Evolutionary conservation across 1,140 invertebrate genomes (phyloP).

Genomic region (Macrocentrus cingulum): DNA sequence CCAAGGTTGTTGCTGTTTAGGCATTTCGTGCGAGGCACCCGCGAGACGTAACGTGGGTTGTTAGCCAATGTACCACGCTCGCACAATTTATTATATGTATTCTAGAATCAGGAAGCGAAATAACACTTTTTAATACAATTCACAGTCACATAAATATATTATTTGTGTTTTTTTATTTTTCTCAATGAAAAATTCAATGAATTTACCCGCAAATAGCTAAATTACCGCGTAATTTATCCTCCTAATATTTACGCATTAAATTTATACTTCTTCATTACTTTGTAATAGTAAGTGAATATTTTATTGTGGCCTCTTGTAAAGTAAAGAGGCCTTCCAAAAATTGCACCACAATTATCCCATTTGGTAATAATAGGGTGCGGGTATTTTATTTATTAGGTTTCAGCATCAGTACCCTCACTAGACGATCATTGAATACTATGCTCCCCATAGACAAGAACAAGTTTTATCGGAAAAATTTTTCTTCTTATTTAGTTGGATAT

Average conservation of each 20-base stretch:
- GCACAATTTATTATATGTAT: slow-evolving; percentile 24
- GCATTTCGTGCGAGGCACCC: slow-evolving; percentile 34
- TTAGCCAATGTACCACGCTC: slow-evolving; percentile 32
- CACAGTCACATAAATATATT: no score
- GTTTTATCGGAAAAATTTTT: neutral
- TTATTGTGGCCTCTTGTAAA: slow-evolving; percentile 58
- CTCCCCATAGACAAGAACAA: slow-evolving; percentile 69
- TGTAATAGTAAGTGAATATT: no score
- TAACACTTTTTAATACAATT: no score
- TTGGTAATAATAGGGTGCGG: slow-evolving; percentile 59
- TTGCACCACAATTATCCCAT: slow-evolving; percentile 60
- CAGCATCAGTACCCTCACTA: slow-evolving; percentile 71
- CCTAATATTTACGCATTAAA: no score
- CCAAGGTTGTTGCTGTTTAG: slow-evolving; percentile 47
- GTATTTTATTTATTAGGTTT: slow-evolving; percentile 59
- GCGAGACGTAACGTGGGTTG: slow-evolving; percentile 35
- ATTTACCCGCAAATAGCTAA: no score
- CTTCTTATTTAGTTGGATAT: neutral
- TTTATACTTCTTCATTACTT: no score
- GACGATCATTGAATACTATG: slow-evolving; percentile 70
- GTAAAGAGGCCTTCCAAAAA: slow-evolving; percentile 69
- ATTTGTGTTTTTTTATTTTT: no score
- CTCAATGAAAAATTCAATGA: no score
- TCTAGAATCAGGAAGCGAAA: no score
- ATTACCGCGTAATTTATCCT: no score